Evolutionary conservation across 2,113 vertebrate genomes (phyloP), one percentile per base, ranked within the genome.

Genomic region (Zingel zingel): DNA sequence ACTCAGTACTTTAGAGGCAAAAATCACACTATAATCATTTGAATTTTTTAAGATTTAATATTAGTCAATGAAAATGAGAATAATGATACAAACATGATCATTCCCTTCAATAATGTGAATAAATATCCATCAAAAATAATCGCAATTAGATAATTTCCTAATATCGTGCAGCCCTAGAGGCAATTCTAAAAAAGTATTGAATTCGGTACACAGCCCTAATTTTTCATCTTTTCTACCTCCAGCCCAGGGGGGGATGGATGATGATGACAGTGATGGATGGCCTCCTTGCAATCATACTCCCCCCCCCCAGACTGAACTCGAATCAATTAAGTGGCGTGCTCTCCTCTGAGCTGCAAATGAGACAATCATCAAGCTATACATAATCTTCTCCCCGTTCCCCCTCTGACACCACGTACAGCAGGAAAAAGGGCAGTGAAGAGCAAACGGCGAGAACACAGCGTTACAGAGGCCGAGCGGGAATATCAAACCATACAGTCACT

Each of bases 331-430:
- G 43, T 19, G 16, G 23, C 1, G 11, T 1, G 15, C 56, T 61
- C 39, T 72, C 43, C 58, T 30, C 62, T 45, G 80, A 85, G n/a
- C 73, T 81, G 80, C 59, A 82, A 91, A 87, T 65, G 64, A 87
- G 83, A 86, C 78, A 75, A 87, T 89, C 81, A 47, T 88, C 53
- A 33, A 75, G 81, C 81, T 30, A 76, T 82, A 71, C 67, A 81
- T 88, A 78, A 82, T 67, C 53, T 73, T 33, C 73, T 15, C 59
- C 51, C 56, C 6, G 11, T 8, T 23, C 43, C 18, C 3, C 36
- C 50, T 33, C 36, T 53, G 84, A 69, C 68, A 27, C 30, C 0
- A 4, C 1, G 30, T 21, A 30, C 8, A 11, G 64, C 79, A 30
- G 59, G 43, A 54, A 81, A 75, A 80, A 74, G n/a, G 47, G 76